Percentiles rank a stretch among this genome's conserved stretches.
Conservation (phyloP, 2,113 vertebrate genomes). For the Cyprinodon tularosa region DNA sequence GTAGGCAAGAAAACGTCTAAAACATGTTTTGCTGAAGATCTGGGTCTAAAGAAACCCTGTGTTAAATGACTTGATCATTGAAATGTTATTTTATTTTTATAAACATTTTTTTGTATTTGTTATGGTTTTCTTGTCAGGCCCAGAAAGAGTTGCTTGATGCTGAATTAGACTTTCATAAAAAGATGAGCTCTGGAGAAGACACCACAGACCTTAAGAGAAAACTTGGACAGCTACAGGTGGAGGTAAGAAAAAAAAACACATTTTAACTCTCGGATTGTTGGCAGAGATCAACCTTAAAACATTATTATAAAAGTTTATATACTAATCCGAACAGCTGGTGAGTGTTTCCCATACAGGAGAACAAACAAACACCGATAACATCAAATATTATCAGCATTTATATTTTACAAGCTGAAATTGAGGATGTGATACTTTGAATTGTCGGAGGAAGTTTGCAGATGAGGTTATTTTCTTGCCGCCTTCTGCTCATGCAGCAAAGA, state of each 20-base stretch:
- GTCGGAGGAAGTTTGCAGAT: conserved; percentile 25
- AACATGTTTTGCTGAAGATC: too few species aligned
- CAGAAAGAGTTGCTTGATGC: conserved; percentile 96
- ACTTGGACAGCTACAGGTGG: conserved; percentile 91
- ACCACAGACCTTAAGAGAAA: conserved; percentile 96
- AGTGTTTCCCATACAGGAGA: neutral
- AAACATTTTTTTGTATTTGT: neutral
- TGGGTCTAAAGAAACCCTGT: too few species aligned
- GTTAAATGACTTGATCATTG: neutral
- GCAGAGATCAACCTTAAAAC: neutral
- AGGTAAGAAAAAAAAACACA: conserved; percentile 77
- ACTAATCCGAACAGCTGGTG: conserved; percentile 1
- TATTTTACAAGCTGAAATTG: conserved; percentile 1
- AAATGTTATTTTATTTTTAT: too few species aligned
- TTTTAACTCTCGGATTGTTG: too few species aligned
- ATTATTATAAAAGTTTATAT: neutral
- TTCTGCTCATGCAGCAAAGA: neutral
- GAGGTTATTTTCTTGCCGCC: neutral
- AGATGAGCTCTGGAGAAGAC: conserved; percentile 94
- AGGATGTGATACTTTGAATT: conserved; percentile 38
- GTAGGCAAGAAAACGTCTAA: too few species aligned
- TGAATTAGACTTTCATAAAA: conserved; percentile 95
- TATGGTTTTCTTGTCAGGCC: conserved; percentile 75
- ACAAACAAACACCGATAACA: neutral
- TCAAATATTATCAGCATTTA: conserved; percentile 14